A percentile compares a stretch with the other conserved stretches of the same genome.
These are phyloP conservation scores for Dicrostonyx torquatus DNA, from an alignment of 2,797 vertebrate genomes.

Conservation along the genomic window DNA sequence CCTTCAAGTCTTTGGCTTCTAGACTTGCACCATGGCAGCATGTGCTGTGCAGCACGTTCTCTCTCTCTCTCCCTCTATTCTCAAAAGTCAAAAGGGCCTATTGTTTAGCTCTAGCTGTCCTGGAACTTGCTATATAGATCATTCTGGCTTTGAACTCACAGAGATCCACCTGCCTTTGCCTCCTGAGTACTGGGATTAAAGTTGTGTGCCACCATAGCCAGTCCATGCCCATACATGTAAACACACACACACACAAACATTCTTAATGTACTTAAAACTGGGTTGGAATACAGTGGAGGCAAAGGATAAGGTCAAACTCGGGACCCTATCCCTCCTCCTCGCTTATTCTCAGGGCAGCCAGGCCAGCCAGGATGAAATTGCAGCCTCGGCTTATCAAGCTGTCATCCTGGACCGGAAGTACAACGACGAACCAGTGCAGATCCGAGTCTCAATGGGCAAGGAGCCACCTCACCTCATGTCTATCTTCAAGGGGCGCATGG, in stretches of 20 bases:
- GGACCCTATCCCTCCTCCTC: background rate
- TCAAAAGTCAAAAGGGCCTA: background rate
- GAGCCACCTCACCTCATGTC: constrained; percentile 92
- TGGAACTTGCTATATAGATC: background rate
- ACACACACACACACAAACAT: background rate
- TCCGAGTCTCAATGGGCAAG: constrained; percentile 93
- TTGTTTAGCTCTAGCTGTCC: background rate
- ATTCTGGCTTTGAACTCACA: background rate
- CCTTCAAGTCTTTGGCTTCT: background rate
- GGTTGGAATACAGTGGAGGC: background rate
- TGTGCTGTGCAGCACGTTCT: too few species aligned
- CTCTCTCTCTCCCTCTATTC: too few species aligned
- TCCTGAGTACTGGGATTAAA: background rate
- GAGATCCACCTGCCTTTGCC: background rate
- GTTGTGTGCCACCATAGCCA: background rate
- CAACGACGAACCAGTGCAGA: constrained; percentile 89
- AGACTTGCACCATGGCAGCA: background rate
- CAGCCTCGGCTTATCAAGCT: constrained; percentile 90
- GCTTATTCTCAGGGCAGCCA: constrained; percentile 87
- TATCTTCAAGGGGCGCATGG: constrained; percentile 93
- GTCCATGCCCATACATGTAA: background rate
- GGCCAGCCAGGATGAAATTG: constrained; percentile 89
- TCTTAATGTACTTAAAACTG: background rate
- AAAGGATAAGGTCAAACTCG: background rate
- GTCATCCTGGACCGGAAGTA: constrained; percentile 90